Conservation (phyloP, 1,140 invertebrate genomes). For the Drosophila nikananu region DNA sequence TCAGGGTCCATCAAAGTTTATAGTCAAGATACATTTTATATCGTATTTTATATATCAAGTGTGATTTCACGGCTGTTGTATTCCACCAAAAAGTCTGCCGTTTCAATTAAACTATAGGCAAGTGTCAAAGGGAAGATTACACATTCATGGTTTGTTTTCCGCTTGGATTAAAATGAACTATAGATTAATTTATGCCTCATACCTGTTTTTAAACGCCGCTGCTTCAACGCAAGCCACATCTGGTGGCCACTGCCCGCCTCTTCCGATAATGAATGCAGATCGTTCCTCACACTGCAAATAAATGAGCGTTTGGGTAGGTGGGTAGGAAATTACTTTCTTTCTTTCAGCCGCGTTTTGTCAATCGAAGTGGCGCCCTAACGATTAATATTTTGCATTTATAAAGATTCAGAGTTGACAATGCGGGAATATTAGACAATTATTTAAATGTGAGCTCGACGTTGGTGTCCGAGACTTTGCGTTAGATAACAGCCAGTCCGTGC, state of each 20-base stretch:
- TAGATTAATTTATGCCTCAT: conserved; percentile 2
- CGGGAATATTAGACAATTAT: conserved; percentile 66
- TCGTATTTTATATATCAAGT: no score
- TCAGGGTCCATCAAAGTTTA: no score
- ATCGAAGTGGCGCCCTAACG: conserved; percentile 35
- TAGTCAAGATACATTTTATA: neutral
- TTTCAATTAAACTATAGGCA: neutral
- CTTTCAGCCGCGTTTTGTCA: conserved; percentile 37
- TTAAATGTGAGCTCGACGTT: conserved; percentile 58
- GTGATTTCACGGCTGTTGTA: neutral
- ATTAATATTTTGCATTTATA: conserved; percentile 81
- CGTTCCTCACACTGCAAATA: conserved; percentile 26
- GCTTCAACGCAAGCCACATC: neutral
- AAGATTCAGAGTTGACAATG: conserved; percentile 56
- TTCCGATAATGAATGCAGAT: conserved; percentile 59
- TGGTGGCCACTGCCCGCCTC: conserved; percentile 38
- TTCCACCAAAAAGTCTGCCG: neutral
- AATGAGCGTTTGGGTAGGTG: conserved; percentile 17
- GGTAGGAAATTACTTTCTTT: conserved; percentile 75
- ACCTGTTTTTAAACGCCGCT: conserved; percentile 4
- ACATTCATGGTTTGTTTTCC: neutral
- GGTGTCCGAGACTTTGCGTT: conserved; percentile 44
- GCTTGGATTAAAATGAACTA: neutral
- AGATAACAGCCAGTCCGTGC: conserved; percentile 56
- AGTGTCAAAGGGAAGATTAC: conserved; percentile 3